Evolutionary conservation across 2,888 invertebrate genomes (phyloP), one percentile per base, ranked within the genome.

Genomic region (Agrochola circellaris): DNA sequence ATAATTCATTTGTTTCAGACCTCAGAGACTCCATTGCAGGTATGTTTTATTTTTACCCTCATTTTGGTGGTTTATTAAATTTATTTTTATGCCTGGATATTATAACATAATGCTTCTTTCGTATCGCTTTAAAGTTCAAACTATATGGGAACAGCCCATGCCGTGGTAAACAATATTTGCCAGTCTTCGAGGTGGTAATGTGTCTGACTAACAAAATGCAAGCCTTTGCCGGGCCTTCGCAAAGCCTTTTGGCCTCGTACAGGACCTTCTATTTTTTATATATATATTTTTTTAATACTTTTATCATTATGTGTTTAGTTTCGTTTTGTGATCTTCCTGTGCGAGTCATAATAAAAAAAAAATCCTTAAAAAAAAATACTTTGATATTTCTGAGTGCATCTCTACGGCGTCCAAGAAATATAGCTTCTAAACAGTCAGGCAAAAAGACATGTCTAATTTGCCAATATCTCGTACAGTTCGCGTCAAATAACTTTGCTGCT

Each of bases 1-100:
- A 42, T 30, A 81, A 70, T 81, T 83, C 79, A 78, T 81, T 81
- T 81, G 81, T 81, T 81, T 81, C 81, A 81, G 81, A 81, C 81
- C 17, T 45, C 81, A 70, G 81, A 81, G 83, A 15, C 81, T 67
- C 71, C 83, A 83, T 77, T 69, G 30, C 81, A 81, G 81, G 81
- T 81, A 81, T 78, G 81, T 81, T 83, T 67, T 66, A 56, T 42
- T 78, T 83, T 38, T 82, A 80, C 77, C 83, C 68, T 82, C 65
- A 69, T 38, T 75, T 74, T 34, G 56, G 38, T 58, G 79, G n/a
- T 81, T 78, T 73, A 23, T 15, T 58, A n/a, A 23, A 23, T 58
- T 65, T 58, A 8, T 7, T 51, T 73, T 38, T 71, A 20, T 75
- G 15, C n/a, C 17, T n/a, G 9, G 15, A 2, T 69, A 38, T 8